A percentile compares a stretch with the other conserved stretches of the same genome.
Evolutionary conservation across 2,797 vertebrate species (phyloP).

Genomic region (Smutsia temminckii): DNA sequence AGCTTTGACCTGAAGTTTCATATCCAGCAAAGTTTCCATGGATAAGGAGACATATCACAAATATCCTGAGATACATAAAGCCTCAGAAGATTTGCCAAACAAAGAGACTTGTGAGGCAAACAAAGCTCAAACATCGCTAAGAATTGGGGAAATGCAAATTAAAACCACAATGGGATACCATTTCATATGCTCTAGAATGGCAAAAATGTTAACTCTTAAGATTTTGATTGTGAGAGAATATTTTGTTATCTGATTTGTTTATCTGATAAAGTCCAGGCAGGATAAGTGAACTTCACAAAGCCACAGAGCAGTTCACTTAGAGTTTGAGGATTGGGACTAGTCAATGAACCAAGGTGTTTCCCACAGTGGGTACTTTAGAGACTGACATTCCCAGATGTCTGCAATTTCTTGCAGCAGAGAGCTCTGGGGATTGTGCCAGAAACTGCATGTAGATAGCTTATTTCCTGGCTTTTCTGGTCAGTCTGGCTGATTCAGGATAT

Average conservation of each 20-base stretch:
- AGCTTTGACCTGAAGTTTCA: not conserved
- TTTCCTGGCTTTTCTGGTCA: not conserved
- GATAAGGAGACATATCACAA: not conserved
- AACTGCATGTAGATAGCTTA: not conserved
- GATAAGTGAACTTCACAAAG: not conserved
- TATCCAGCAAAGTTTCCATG: not conserved
- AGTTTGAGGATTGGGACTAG: not conserved
- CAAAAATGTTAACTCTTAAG: not conserved
- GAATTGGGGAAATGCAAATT: not conserved
- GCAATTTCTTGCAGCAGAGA: not conserved
- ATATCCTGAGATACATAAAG: not conserved
- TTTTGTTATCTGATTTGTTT: slow-evolving; percentile 27
- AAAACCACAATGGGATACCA: not conserved
- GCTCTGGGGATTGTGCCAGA: not conserved
- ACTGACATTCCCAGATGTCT: not conserved
- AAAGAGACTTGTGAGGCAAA: not conserved
- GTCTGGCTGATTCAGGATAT: not conserved
- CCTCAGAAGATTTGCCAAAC: not conserved
- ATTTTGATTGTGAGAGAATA: not conserved
- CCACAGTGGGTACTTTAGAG: not conserved
- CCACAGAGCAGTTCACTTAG: not conserved
- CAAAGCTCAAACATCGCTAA: not conserved
- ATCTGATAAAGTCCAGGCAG: not conserved
- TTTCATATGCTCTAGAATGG: not conserved
- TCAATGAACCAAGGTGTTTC: not conserved